A percentile compares a stretch with the other conserved stretches of the same genome.
phyloP scores from a whole-genome alignment of 2,113 vertebrate genomes.

The Dipodomys ordii region DNA sequence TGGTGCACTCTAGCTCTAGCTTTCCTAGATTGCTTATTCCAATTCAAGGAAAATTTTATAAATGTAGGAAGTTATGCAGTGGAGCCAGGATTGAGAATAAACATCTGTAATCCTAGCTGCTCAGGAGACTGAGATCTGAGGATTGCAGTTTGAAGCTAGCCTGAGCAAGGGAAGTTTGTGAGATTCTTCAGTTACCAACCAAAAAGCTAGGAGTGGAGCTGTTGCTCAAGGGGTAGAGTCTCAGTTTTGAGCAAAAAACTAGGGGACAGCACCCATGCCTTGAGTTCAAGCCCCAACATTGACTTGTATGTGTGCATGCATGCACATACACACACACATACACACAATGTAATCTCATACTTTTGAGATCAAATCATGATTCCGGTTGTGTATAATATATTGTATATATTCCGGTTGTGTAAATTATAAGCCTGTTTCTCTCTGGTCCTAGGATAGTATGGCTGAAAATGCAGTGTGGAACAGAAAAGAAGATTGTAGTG shows the following conservation, averaged over 20 bases:
- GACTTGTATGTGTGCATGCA: too few species aligned
- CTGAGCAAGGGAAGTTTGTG: too few species aligned
- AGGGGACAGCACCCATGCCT: too few species aligned
- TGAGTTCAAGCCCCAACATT: too few species aligned
- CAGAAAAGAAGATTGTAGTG: background rate
- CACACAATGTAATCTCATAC: background rate
- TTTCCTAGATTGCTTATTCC: background rate
- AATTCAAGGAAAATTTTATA: constrained; percentile 29
- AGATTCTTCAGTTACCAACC: too few species aligned
- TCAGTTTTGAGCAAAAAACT: too few species aligned
- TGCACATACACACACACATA: background rate
- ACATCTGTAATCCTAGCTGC: background rate
- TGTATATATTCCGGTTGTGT: background rate
- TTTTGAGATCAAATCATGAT: background rate
- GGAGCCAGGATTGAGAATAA: constrained; percentile 37
- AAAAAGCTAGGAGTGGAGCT: too few species aligned
- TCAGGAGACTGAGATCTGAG: too few species aligned
- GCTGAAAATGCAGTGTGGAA: background rate
- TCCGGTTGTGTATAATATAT: background rate
- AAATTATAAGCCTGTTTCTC: background rate
- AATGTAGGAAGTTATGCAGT: constrained; percentile 10
- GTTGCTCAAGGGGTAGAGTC: too few species aligned
- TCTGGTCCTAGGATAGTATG: background rate
- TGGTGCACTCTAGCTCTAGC: background rate
- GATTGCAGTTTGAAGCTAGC: too few species aligned